Conservation (phyloP, 2,797 vertebrate species). For the Trichosurus vulpecula region DNA sequence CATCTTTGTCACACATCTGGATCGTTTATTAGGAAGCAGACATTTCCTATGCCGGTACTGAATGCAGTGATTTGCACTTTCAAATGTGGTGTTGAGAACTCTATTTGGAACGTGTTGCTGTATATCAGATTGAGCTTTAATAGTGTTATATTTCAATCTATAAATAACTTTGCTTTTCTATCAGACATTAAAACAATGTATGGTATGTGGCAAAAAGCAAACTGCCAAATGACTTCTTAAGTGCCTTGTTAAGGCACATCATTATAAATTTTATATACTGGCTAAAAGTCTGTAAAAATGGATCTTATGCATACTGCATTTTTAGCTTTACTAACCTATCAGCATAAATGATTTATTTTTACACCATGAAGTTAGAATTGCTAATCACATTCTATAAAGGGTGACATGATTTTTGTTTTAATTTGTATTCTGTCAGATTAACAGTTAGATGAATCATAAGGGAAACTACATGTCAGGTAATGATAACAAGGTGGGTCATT, state of each 20-base stretch:
- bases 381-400: constrained; percentile 67
- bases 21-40: constrained; percentile 60
- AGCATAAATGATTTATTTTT: constrained; percentile 72
- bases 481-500: constrained; percentile 67
- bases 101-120: constrained; percentile 81
- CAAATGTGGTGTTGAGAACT: constrained; percentile 79
- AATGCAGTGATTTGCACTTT: constrained; percentile 75
- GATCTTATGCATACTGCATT: constrained; percentile 42
- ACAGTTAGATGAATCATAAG: constrained; percentile 74
- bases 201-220: constrained; percentile 75
- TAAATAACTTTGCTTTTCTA: constrained; percentile 70
- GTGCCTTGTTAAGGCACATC: constrained; percentile 76
- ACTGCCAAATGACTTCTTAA: constrained; percentile 78
- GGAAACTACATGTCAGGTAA: constrained; percentile 80
- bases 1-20: constrained; percentile 56
- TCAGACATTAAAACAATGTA: constrained; percentile 77
- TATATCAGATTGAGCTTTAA: constrained; percentile 79
- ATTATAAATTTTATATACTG: constrained; percentile 74
- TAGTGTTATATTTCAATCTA: constrained; percentile 80
- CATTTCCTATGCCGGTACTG: constrained; percentile 47
- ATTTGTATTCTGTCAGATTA: constrained; percentile 70
- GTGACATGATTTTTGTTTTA: constrained; percentile 72
- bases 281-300: constrained; percentile 52
- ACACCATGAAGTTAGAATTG: constrained; percentile 67
- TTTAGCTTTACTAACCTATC: constrained; percentile 58